These are phyloP conservation scores for Oenanthe oenanthe DNA, from an alignment of 2,113 vertebrate genomes.

Conservation along the genomic window DNA sequence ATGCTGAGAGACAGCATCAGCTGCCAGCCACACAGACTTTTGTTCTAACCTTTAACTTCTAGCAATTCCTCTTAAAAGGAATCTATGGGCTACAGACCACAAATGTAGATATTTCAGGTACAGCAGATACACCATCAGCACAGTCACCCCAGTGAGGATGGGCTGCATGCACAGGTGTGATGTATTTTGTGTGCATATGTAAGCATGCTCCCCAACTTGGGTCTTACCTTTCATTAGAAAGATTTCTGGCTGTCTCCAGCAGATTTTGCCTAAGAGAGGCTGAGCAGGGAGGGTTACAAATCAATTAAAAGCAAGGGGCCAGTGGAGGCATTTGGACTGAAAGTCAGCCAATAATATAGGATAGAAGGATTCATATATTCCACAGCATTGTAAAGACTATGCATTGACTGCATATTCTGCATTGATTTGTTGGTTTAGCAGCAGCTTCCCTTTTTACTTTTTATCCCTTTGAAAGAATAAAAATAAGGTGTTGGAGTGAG, in stretches of 20 bases:
- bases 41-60: neutral
- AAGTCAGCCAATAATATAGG: neutral
- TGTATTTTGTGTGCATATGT: neutral
- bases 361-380: neutral
- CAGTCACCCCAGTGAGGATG: neutral
- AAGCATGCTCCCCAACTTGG: neutral
- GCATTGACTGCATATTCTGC: neutral
- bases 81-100: neutral
- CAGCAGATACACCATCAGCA: neutral
- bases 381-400: neutral
- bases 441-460: neutral
- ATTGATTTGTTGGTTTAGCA: neutral
- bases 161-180: neutral
- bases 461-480: neutral
- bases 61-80: neutral
- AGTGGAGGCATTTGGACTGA: neutral
- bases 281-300: slow-evolving; percentile 17
- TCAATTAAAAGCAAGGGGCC: neutral
- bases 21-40: rapidly evolving
- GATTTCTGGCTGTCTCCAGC: slow-evolving; percentile 29
- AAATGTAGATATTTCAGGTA: neutral
- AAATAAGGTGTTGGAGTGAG: neutral
- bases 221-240: slow-evolving; percentile 7
- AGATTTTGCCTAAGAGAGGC: slow-evolving; percentile 6
- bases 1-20: neutral